Evolutionary conservation across 2,113 vertebrate genomes (phyloP).

Genomic region (Columba livia): DNA sequence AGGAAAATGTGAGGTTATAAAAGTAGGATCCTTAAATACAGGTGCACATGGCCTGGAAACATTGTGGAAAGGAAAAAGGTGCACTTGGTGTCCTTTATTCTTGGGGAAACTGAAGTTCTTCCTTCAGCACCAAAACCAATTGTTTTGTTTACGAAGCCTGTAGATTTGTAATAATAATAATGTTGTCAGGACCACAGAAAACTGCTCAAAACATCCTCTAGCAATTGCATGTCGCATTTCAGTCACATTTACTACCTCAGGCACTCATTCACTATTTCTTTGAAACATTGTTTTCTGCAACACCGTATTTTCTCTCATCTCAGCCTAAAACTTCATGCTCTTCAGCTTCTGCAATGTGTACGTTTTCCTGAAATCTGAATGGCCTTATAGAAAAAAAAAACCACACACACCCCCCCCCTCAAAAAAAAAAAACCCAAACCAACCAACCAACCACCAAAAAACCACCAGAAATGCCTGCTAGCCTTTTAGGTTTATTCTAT

Average conservation of each 20-base stretch:
- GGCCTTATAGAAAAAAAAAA: background rate
- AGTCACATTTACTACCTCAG: background rate
- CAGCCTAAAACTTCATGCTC: background rate
- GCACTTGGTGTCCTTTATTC: background rate
- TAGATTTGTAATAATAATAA: background rate
- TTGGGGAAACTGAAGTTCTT: background rate
- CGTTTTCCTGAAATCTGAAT: background rate
- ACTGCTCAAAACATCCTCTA: background rate
- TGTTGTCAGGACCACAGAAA: background rate
- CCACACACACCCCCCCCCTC: too few relatives aligned
- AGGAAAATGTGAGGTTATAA: background rate
- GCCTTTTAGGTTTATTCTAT: background rate
- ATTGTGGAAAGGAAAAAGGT: background rate
- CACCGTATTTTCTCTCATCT: rapidly evolving
- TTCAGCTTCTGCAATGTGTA: background rate
- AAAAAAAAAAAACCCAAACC: too few relatives aligned
- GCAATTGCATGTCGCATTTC: background rate
- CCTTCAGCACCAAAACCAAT: background rate
- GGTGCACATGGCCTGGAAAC: background rate
- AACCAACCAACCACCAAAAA: too few relatives aligned
- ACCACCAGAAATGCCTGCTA: background rate
- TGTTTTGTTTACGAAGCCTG: background rate
- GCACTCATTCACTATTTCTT: background rate
- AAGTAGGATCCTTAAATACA: background rate
- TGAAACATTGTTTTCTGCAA: background rate